Conservation (phyloP, 2,797 vertebrate species). For the Sebastes flavidus region DNA sequence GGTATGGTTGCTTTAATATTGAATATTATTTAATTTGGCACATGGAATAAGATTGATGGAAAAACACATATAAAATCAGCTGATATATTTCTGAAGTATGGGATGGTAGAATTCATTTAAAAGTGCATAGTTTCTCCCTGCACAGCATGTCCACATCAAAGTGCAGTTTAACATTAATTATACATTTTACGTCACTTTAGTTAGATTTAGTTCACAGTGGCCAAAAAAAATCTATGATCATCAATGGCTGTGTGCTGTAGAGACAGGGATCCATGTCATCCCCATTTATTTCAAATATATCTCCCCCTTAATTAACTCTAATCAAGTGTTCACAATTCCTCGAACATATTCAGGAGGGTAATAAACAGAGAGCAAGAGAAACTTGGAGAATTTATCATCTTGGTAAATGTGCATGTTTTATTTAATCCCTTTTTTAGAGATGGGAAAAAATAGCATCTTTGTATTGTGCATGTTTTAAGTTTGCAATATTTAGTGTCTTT, state of each 20-base stretch:
- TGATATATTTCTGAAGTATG: neutral
- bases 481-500: neutral
- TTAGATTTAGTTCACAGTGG: neutral
- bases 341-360: neutral
- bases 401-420: neutral
- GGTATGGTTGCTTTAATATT: neutral
- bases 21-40: neutral
- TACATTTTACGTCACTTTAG: neutral
- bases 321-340: neutral
- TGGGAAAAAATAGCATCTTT: neutral
- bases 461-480: neutral
- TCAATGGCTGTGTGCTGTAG: neutral
- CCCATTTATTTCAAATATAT: neutral
- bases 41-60: neutral
- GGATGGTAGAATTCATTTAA: neutral
- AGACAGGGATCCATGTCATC: neutral
- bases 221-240: neutral
- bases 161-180: slow-evolving; percentile 4
- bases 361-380: neutral
- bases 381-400: neutral
- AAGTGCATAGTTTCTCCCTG: neutral
- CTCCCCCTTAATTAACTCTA: neutral
- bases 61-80: neutral
- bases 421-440: neutral
- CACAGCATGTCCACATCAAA: neutral